phyloP scores from a whole-genome alignment of 1,140 invertebrate species.

The Acromyrmex charruanus region DNA sequence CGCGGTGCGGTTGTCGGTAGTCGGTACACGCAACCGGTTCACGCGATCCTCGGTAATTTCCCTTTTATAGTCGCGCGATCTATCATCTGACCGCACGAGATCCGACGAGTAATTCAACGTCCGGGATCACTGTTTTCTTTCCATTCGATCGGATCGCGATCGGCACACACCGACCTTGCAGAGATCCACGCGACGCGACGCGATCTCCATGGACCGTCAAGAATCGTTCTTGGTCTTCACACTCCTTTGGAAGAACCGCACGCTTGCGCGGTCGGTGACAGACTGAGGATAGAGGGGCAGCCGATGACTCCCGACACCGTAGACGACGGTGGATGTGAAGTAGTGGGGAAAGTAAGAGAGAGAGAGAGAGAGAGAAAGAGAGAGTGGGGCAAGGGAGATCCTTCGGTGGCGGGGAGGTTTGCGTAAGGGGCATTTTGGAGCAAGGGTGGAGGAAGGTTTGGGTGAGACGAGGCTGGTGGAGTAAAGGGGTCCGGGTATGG shows the following conservation, averaged over 20 bases:
- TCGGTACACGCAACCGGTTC: slow-evolving; percentile 48
- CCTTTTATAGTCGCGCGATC: slow-evolving; percentile 4
- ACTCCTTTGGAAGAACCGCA: slow-evolving; percentile 68
- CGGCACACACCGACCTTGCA: slow-evolving; percentile 13
- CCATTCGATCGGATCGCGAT: neutral
- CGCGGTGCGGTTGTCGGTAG: neutral
- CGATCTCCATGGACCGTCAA: slow-evolving; percentile 7
- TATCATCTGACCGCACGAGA: slow-evolving; percentile 7
- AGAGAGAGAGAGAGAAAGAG: slow-evolving; percentile 8
- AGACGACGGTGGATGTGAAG: slow-evolving; percentile 60
- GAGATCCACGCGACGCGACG: slow-evolving; percentile 24
- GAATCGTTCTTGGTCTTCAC: neutral
- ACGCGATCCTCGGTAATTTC: slow-evolving; percentile 34
- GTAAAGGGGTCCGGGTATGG: neutral
- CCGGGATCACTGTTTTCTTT: neutral
- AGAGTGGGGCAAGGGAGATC: slow-evolving; percentile 54
- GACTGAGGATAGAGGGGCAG: slow-evolving; percentile 79
- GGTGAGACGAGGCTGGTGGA: slow-evolving; percentile 17
- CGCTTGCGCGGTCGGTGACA: slow-evolving; percentile 83
- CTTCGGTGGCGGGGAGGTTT: slow-evolving; percentile 67
- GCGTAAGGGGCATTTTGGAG: slow-evolving; percentile 70
- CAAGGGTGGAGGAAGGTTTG: slow-evolving; percentile 42
- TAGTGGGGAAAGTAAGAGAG: slow-evolving; percentile 51
- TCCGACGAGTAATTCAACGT: neutral
- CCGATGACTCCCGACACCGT: slow-evolving; percentile 79